A percentile compares a stretch with the other conserved stretches of the same genome.
These are phyloP conservation scores for Boleophthalmus pectinirostris DNA, from an alignment of 2,113 vertebrate genomes.

Conservation along the genomic window DNA sequence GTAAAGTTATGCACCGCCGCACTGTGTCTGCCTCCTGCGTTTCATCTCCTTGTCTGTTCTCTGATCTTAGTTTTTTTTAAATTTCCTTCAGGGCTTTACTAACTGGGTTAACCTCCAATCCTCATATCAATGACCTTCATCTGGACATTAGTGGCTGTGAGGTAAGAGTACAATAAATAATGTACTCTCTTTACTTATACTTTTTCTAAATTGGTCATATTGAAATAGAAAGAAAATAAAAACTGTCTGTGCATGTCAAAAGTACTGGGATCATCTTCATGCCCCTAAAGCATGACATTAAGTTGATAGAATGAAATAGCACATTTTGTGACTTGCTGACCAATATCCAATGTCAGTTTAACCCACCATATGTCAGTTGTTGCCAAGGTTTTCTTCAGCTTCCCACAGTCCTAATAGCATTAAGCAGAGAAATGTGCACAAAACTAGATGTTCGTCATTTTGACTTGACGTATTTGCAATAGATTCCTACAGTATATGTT, in stretches of 20 bases:
- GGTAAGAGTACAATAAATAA: conserved; percentile 61
- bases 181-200: not conserved
- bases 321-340: no score
- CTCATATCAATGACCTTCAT: conserved; percentile 83
- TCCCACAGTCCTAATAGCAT: not conserved
- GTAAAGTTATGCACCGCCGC: not conserved
- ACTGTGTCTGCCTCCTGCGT: not conserved
- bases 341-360: not conserved
- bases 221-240: no score
- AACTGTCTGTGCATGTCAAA: not conserved
- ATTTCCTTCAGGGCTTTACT: conserved; percentile 75
- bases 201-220: not conserved
- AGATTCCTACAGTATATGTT: not conserved
- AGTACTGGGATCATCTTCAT: not conserved
- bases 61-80: conserved; percentile 3
- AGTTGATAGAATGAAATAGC: not conserved
- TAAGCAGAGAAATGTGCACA: not conserved
- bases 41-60: conserved; percentile 13
- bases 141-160: conserved; percentile 86
- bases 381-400: not conserved
- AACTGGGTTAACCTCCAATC: conserved; percentile 81
- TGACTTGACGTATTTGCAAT: not conserved
- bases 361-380: no score
- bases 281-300: not conserved
- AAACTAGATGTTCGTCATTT: not conserved